Evolutionary conservation across 2,888 invertebrate species (phyloP), one percentile per base, ranked within the genome.

Genomic region (Athrips mouffetella): DNA sequence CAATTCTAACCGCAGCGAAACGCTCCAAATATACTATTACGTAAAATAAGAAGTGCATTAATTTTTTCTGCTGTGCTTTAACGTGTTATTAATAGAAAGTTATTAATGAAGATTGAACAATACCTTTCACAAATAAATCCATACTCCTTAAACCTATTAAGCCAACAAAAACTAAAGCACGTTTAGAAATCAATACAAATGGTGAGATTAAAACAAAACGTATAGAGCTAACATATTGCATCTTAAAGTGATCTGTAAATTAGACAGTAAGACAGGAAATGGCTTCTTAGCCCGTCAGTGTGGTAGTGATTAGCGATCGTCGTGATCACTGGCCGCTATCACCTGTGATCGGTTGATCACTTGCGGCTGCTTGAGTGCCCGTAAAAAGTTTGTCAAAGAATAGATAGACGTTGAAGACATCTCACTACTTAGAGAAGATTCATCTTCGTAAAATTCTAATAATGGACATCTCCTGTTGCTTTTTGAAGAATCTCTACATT

Each of bases 281-380:
- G 82, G 76, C 82, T 86, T 85, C 85, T 87, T 87, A 87, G 62
- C 67, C 83, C 81, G 87, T 88, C 87, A 84, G 78, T 78, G 67
- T 61, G 63, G 59, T 76, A 52, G 67, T 82, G 84, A 85, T 86
- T 84, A 83, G 83, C 77, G 71, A 80, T 79, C 73, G 67, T 69
- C 57, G 68, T 73, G 79, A 83, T 83, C 78, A 76, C 73, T 67
- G 68, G 72, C 73, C 70, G 68, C 77, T 79, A 82, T 82, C 82
- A 73, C 80, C 65, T 63, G 72, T 70, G 73, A 79, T 75, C 74
- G 70, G 69, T 71, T 75, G 76, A 80, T 80, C 80, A 76, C 68
- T 73, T 73, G 67, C 65, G 70, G 64, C n/a, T n/a, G n/a, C n/a
- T 57, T 63, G 67, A 78, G 75, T 71, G 73, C 67, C 62, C 62